These are phyloP conservation scores for Macrotrachela quadricornifera DNA, from an alignment of 1,140 invertebrate genomes.

Conservation along the genomic window DNA sequence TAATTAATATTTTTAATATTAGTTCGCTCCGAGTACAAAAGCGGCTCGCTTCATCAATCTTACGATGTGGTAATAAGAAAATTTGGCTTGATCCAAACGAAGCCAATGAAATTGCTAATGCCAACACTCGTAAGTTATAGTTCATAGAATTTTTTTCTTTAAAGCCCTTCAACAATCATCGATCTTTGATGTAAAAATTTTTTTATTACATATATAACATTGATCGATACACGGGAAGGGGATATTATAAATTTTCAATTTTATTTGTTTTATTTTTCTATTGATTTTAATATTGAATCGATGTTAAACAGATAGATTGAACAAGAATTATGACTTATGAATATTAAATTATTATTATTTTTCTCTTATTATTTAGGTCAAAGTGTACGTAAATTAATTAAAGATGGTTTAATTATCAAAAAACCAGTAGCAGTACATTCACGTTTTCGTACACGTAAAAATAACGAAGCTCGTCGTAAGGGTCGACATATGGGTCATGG, in stretches of 20 bases:
- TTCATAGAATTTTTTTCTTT: background rate
- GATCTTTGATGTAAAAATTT: no score
- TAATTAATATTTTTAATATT: no score
- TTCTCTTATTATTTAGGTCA: conserved; percentile 59
- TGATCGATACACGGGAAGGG: no score
- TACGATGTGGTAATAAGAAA: conserved; percentile 96
- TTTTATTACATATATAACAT: no score
- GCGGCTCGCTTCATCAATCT: conserved; percentile 88
- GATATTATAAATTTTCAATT: no score
- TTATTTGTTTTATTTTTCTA: no score
- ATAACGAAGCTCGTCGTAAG: conserved; percentile 68
- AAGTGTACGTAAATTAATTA: conserved; percentile 92
- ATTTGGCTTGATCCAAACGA: conserved; percentile 99
- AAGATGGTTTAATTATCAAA: conserved; percentile 98
- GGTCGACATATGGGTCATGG: conserved; percentile 95
- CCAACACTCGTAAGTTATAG: conserved; percentile 75
- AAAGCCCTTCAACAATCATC: no score
- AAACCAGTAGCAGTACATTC: conserved; percentile 97
- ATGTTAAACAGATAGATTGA: no score
- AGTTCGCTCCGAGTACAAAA: conserved; percentile 47
- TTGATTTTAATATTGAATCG: no score
- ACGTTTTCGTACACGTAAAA: conserved; percentile 79
- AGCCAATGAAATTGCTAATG: conserved; percentile 96
- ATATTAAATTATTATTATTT: no score
- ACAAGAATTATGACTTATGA: no score